phyloP scores from a whole-genome alignment of 2,113 vertebrate species.

The Eulemur macaco region DNA sequence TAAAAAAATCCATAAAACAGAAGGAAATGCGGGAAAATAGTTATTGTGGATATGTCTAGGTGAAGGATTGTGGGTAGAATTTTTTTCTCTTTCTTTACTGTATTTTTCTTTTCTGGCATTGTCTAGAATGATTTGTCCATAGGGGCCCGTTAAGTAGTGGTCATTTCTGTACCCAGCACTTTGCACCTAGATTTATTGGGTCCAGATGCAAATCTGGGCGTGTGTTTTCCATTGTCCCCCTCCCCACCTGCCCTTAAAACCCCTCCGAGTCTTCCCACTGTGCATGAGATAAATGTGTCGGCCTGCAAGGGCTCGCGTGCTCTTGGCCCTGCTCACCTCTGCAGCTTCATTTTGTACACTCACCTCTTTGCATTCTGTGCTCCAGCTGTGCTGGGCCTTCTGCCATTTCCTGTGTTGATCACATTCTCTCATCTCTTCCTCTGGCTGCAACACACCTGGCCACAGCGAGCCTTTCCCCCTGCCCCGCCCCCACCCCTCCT shows the following conservation, averaged over 20 bases:
- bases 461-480: neutral
- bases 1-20: neutral
- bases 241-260: neutral
- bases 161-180: neutral
- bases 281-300: accelerated
- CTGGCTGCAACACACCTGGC: neutral
- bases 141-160: neutral
- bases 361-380: neutral
- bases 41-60: neutral
- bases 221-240: neutral
- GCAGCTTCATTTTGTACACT: neutral
- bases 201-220: neutral
- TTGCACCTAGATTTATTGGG: neutral
- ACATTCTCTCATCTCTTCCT: neutral
- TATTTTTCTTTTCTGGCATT: neutral
- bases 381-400: accelerated
- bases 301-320: accelerated
- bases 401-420: accelerated
- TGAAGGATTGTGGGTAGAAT: neutral
- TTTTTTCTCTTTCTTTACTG: neutral
- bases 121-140: neutral
- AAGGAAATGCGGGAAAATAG: neutral
- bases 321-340: neutral
- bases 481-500: accelerated
- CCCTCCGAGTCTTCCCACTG: neutral